These are phyloP conservation scores for Acholoe squamosa DNA, from an alignment of 2,888 invertebrate genomes.

Conservation along the genomic window DNA sequence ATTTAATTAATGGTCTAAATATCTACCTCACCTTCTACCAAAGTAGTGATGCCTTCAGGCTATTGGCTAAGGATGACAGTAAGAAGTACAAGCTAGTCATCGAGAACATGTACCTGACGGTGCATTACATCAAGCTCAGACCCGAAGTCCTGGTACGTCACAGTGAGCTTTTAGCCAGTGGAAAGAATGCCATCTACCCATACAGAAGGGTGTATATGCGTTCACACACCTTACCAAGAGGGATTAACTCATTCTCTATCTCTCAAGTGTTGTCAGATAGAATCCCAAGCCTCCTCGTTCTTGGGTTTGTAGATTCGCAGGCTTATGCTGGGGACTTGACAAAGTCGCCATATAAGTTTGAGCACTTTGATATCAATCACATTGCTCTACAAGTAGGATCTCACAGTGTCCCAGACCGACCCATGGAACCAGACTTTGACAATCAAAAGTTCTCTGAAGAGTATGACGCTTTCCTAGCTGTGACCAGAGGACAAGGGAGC, in stretches of 20 bases:
- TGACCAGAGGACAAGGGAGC: too few relatives aligned
- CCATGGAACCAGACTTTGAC: neutral
- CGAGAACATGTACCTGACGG: conserved; percentile 2
- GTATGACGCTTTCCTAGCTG: neutral
- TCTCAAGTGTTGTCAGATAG: conserved; percentile 31
- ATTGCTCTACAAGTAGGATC: neutral
- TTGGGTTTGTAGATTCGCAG: neutral
- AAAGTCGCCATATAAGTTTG: neutral
- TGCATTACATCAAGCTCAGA: neutral
- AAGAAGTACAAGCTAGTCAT: conserved; percentile 10
- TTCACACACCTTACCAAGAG: neutral
- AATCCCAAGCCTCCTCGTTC: neutral
- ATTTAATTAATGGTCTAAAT: neutral
- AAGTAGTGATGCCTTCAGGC: neutral
- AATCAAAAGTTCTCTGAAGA: neutral
- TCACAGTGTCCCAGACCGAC: neutral
- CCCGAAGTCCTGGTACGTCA: neutral
- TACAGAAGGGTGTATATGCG: neutral
- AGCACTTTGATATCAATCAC: neutral
- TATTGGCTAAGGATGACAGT: neutral
- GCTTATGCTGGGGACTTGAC: neutral
- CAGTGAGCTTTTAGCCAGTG: neutral
- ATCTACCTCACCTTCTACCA: conserved; percentile 10
- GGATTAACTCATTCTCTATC: neutral
- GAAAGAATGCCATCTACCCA: neutral